These are phyloP conservation scores for Drosophila arawakana DNA, from an alignment of 1,140 invertebrate species.

Conservation along the genomic window DNA sequence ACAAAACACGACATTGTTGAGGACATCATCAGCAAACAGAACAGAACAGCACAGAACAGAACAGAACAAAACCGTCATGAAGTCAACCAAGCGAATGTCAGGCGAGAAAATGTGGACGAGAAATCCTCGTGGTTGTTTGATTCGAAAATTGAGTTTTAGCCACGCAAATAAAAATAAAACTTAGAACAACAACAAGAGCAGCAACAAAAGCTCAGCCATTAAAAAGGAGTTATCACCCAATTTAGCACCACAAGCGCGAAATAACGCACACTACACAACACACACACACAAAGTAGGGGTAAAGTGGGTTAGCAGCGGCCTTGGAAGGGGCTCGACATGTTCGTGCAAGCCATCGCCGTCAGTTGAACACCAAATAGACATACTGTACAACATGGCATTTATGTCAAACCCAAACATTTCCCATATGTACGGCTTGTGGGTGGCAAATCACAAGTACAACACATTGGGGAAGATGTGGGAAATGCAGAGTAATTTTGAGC, in stretches of 20 bases:
- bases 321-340: conserved; percentile 13
- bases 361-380: conserved; percentile 69
- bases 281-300: conserved; percentile 30
- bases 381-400: conserved; percentile 67
- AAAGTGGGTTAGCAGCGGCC: conserved; percentile 6
- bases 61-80: conserved; percentile 4
- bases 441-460: not conserved
- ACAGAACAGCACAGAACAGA: not conserved
- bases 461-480: not conserved
- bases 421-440: conserved; percentile 38
- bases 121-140: conserved; percentile 76
- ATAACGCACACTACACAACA: conserved; percentile 60
- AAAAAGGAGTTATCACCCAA: conserved; percentile 81
- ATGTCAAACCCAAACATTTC: conserved; percentile 52
- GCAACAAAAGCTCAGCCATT: conserved; percentile 58
- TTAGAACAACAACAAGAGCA: conserved; percentile 56
- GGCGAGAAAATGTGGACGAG: conserved; percentile 41
- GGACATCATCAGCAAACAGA: conserved; percentile 69
- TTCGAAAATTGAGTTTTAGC: conserved; percentile 80
- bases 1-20: conserved; percentile 42
- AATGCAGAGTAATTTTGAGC: not conserved
- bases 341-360: conserved; percentile 43
- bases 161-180: conserved; percentile 79
- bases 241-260: conserved; percentile 79
- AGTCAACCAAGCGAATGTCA: conserved; percentile 9